phyloP scores from a whole-genome alignment of 1,140 invertebrate genomes.

The Trichonephila inaurata region DNA sequence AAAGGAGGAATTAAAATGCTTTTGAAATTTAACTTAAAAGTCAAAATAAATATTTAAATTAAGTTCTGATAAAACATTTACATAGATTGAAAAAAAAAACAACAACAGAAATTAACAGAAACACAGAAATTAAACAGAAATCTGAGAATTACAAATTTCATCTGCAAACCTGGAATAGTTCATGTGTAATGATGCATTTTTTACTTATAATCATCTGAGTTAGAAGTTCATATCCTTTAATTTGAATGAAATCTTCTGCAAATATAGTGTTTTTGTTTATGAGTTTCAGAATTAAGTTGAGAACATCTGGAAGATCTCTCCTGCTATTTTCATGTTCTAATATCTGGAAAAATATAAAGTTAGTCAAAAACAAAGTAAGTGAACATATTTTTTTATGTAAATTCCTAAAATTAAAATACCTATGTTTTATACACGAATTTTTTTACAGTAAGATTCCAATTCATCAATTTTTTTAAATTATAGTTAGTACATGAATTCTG shows the following conservation, averaged over 20 bases:
- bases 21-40: too few species aligned
- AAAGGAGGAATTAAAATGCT: too few species aligned
- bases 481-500: too few species aligned
- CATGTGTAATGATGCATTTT: constrained; percentile 83
- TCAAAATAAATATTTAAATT: too few species aligned
- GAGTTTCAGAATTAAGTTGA: constrained; percentile 52
- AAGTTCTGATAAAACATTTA: too few species aligned
- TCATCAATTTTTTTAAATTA: too few species aligned
- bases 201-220: constrained; percentile 78
- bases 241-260: constrained; percentile 60
- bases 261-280: constrained; percentile 37
- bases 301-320: neutral
- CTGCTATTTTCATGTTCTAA: constrained; percentile 23
- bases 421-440: too few species aligned
- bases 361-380: neutral
- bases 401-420: too few species aligned
- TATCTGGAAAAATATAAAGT: constrained; percentile 79
- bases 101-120: too few species aligned
- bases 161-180: constrained; percentile 82
- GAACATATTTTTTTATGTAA: too few species aligned
- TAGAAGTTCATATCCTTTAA: constrained; percentile 68
- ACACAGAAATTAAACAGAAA: too few species aligned
- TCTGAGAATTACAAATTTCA: neutral
- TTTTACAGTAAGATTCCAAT: too few species aligned
- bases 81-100: neutral